These are phyloP conservation scores for Sciurus vulgaris DNA, from an alignment of 2,797 vertebrate species.

Conservation along the genomic window DNA sequence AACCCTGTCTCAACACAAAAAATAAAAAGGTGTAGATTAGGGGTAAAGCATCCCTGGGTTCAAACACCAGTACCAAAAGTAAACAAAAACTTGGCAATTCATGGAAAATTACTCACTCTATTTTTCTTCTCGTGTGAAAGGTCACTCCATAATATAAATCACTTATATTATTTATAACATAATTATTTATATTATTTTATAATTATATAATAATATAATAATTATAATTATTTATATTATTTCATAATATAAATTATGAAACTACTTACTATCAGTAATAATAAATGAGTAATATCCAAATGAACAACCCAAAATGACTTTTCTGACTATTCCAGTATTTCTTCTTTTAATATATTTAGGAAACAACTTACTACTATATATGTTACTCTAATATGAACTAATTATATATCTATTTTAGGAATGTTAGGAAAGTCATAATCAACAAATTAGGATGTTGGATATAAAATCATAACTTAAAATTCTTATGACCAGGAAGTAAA, in stretches of 20 bases:
- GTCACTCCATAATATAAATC: no score
- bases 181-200: no score
- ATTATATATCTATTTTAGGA: background rate
- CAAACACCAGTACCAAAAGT: no score
- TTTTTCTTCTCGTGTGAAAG: background rate
- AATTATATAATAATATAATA: no score
- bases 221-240: no score
- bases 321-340: background rate
- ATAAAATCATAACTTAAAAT: constrained; percentile 37
- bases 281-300: background rate
- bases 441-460: constrained; percentile 18
- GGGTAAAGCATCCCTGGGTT: no score
- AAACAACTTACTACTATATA: constrained; percentile 44
- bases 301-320: constrained; percentile 13
- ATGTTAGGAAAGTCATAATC: constrained; percentile 9
- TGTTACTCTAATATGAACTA: background rate
- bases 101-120: background rate
- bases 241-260: background rate
- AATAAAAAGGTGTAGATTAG: no score
- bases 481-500: constrained; percentile 51
- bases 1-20: no score
- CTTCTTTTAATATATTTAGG: background rate
- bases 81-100: background rate
- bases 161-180: no score
- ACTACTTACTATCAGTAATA: constrained; percentile 32